Conservation (phyloP, 2,797 vertebrate species). For the Semaprochilodus insignis region DNA sequence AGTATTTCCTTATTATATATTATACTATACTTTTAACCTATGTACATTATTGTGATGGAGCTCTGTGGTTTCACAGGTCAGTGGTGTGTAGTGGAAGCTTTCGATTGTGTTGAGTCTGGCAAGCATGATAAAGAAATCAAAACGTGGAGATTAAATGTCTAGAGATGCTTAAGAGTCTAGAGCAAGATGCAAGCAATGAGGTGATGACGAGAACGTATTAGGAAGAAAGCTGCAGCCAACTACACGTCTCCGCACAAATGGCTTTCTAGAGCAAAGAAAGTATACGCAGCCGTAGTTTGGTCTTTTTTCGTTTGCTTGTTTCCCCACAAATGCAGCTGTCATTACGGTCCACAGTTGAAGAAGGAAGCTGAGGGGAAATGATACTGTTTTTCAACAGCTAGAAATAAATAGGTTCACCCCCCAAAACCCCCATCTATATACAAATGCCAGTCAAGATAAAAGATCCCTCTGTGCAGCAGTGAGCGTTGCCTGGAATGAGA, state of each 20-base stretch:
- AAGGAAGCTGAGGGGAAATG: slow-evolving; percentile 55
- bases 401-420: slow-evolving; percentile 80
- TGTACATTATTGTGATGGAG: slow-evolving; percentile 78
- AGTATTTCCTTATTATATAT: slow-evolving; percentile 82
- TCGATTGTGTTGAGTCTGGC: slow-evolving; percentile 50
- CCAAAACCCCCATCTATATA: slow-evolving; percentile 74
- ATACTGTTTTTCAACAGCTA: slow-evolving; percentile 49
- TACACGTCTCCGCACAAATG: slow-evolving; percentile 68
- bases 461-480: slow-evolving; percentile 57
- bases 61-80: slow-evolving; percentile 54
- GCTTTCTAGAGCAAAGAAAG: slow-evolving; percentile 66
- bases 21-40: slow-evolving; percentile 82
- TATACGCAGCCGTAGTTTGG: slow-evolving; percentile 34
- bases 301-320: not conserved
- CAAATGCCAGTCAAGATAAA: slow-evolving; percentile 72
- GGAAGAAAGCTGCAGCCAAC: slow-evolving; percentile 21
- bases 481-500: slow-evolving; percentile 44
- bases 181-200: slow-evolving; percentile 42
- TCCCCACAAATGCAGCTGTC: slow-evolving; percentile 19
- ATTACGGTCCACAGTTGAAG: slow-evolving; percentile 47
- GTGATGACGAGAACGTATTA: not conserved
- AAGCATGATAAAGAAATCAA: slow-evolving; percentile 51
- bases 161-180: slow-evolving; percentile 44
- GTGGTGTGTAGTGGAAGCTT: slow-evolving; percentile 63
- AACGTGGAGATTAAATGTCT: slow-evolving; percentile 47